Conservation (phyloP, 1,140 invertebrate genomes). For the Heliconius melpomene region DNA sequence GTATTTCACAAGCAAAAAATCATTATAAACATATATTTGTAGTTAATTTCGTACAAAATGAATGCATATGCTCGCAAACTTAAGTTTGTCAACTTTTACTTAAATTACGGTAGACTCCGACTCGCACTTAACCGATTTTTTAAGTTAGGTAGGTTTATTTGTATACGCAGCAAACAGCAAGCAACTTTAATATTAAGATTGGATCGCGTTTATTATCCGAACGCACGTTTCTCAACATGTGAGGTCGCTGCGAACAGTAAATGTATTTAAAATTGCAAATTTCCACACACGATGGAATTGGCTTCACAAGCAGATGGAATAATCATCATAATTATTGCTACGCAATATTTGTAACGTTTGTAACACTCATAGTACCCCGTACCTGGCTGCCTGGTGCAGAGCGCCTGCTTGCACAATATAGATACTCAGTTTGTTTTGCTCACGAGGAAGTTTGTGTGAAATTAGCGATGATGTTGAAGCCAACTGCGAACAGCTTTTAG, state of each 20-base stretch:
- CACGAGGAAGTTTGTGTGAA: constrained; percentile 9
- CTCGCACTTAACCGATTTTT: background rate
- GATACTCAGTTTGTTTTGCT: background rate
- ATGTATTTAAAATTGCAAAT: constrained; percentile 16
- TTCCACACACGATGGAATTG: constrained; percentile 7
- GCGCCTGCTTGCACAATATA: background rate
- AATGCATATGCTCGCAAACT: too few relatives aligned
- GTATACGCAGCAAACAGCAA: background rate
- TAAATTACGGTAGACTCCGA: too few relatives aligned
- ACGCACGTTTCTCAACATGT: background rate
- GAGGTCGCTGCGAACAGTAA: background rate
- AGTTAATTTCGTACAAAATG: too few relatives aligned
- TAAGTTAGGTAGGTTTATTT: background rate
- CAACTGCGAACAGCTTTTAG: too few relatives aligned
- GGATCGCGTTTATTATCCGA: background rate
- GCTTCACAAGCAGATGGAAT: background rate
- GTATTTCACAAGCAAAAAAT: too few relatives aligned
- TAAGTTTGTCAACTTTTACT: too few relatives aligned
- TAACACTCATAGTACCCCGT: background rate
- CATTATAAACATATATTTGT: too few relatives aligned
- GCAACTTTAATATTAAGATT: constrained; percentile 2
- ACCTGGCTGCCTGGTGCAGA: background rate
- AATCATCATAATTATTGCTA: constrained; percentile 15
- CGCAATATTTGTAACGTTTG: constrained; percentile 1
- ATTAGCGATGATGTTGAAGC: background rate